Percentiles rank a stretch among this genome's conserved stretches.
Evolutionary conservation across 2,113 vertebrate genomes (phyloP).

Genomic region (Centropus unirufus): DNA sequence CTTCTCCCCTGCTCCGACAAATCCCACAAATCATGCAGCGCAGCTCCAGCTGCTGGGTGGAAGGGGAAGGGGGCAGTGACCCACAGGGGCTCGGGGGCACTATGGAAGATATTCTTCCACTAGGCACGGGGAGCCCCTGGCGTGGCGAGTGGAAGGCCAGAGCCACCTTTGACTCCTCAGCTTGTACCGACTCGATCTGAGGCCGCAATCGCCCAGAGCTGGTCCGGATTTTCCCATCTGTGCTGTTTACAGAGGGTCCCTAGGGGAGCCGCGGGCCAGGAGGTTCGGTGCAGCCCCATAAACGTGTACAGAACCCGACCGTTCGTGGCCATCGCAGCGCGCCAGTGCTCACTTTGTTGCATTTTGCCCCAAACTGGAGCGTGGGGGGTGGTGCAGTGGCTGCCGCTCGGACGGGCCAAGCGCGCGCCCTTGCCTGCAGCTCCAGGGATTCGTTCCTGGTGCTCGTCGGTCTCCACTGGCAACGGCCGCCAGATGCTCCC

Average conservation of each 20-base stretch:
- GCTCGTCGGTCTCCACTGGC: constrained; percentile 49
- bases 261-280: neutral
- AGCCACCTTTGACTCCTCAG: neutral
- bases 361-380: neutral
- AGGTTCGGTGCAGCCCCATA: neutral
- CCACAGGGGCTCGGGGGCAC: neutral
- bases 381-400: neutral
- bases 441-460: too few relatives aligned
- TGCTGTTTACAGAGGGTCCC: neutral
- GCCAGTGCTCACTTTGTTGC: neutral
- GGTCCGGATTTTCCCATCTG: neutral
- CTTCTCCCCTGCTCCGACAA: neutral
- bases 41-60: neutral
- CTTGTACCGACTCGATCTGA: neutral
- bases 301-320: neutral
- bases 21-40: neutral
- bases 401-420: neutral
- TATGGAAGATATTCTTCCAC: neutral
- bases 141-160: neutral
- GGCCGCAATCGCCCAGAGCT: neutral
- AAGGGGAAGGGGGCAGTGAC: neutral
- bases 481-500: constrained; percentile 61
- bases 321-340: rapidly evolving
- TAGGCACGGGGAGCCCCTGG: too few relatives aligned
- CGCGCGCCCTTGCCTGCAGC: neutral